Evolutionary conservation across 2,797 vertebrate species (phyloP), one percentile per base, ranked within the genome.

Genomic region (Galago senegalensis): DNA sequence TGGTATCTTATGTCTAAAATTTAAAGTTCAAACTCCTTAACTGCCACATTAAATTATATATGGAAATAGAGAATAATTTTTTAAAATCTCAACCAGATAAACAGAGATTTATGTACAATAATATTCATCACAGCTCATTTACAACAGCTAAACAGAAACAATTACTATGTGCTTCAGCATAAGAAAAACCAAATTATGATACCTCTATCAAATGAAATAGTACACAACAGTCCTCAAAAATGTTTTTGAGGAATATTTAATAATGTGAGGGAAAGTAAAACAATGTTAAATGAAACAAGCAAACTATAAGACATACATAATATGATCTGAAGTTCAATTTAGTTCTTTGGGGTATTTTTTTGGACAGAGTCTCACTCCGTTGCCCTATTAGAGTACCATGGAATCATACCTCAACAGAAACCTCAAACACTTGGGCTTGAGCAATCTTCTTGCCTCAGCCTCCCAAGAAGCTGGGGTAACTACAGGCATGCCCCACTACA

Each of bases 1-100:
- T 69, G 1, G 4, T 31, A 87, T 87, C 85, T 94, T 90, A 87
- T 34, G 31, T 60, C 67, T 77, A 70, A 5, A 72, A 60, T 49
- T 92, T 80, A 69, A 88, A 94, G 31, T 94, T 93, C 40, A 79
- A 94, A 88, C 29, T 90, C 46, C 37, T 87, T 13, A 95, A 63
- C 1, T 92, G 72, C 31, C 73, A 80, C 34, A 81, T 80, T 94
- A 60, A 79, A 82, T 67, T 80, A 60, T 72, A 29, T 25, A 92
- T 77, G 40, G 90, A 94, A 87, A 34, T 53, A 11, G 49, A 82
- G 58, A 60, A 85, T 53, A 90, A 61, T 43, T 95, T 92, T 88
- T 83, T 82, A n/a, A 88, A 91, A 83, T 67, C 11, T 70, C 60
- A 70, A 70, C 77, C 73, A 94, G 23, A 53, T 27, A 94, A 83